These are phyloP conservation scores for Drosophila pachea DNA, from an alignment of 1,140 invertebrate genomes.

Conservation along the genomic window DNA sequence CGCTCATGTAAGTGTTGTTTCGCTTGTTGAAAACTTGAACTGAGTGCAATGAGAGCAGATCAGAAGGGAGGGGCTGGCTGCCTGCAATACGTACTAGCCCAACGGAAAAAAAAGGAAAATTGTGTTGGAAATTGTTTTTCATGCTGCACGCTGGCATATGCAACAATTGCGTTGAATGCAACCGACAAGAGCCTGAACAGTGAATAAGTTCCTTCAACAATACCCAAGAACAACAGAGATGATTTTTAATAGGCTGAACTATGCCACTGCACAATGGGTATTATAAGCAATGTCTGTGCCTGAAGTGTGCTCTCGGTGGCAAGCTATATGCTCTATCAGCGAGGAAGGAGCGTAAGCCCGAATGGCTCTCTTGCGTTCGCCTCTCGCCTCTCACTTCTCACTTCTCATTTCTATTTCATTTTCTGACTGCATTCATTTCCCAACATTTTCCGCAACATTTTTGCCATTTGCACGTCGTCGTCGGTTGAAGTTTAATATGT, in stretches of 20 bases:
- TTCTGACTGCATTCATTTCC: slow-evolving; percentile 5
- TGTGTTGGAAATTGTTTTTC: slow-evolving; percentile 23
- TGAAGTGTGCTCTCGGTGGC: not conserved
- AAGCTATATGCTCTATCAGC: no score
- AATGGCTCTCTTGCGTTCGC: not conserved
- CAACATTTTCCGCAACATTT: slow-evolving; percentile 7
- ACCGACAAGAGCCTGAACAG: slow-evolving; percentile 11
- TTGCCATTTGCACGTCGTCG: slow-evolving; percentile 10
- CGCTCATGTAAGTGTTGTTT: slow-evolving; percentile 24
- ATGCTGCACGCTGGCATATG: slow-evolving; percentile 24
- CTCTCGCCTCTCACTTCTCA: not conserved
- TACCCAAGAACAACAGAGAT: not conserved
- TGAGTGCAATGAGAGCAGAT: not conserved
- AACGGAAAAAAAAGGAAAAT: no score
- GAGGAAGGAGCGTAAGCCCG: no score
- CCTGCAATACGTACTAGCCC: not conserved
- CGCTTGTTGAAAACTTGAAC: slow-evolving; percentile 19
- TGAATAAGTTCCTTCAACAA: slow-evolving; percentile 15
- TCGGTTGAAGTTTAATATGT: slow-evolving; percentile 24
- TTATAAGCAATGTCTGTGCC: not conserved
- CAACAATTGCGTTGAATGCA: slow-evolving; percentile 21
- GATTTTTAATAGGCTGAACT: slow-evolving; percentile 26
- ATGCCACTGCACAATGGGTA: not conserved
- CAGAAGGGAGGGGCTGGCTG: not conserved
- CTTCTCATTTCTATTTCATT: not conserved